These are phyloP conservation scores for Dolichallabes microphthalmus DNA, from an alignment of 2,113 vertebrate genomes.

Conservation along the genomic window DNA sequence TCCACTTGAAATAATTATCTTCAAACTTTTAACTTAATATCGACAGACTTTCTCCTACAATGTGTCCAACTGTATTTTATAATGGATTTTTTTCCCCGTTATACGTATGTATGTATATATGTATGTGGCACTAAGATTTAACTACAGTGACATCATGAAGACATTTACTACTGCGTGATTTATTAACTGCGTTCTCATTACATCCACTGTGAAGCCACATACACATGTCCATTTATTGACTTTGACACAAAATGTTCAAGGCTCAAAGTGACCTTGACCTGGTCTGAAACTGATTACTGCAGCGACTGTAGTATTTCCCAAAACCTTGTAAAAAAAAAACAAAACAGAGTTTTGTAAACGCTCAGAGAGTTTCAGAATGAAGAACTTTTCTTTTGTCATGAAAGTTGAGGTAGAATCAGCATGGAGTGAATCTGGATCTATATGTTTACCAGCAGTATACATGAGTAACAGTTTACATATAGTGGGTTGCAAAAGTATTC, in stretches of 20 bases:
- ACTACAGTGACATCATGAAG: background rate
- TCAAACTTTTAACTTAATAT: background rate
- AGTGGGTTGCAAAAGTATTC: too few relatives aligned
- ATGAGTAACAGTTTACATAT: background rate
- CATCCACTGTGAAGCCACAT: background rate
- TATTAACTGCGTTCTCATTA: background rate
- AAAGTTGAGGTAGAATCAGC: background rate
- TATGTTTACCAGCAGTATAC: background rate
- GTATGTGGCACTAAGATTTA: background rate
- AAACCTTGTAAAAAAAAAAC: background rate
- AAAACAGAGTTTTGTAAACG: background rate
- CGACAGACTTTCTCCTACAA: background rate
- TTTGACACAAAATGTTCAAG: background rate
- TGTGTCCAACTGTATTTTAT: too few relatives aligned
- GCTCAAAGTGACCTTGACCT: background rate
- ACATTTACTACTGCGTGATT: background rate
- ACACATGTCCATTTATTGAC: background rate
- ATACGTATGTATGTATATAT: too few relatives aligned
- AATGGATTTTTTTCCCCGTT: too few relatives aligned
- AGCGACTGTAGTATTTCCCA: background rate
- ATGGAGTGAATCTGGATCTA: background rate
- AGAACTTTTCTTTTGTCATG: background rate
- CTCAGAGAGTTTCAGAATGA: background rate
- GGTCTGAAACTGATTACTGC: constrained; percentile 10
- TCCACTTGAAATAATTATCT: background rate